A percentile compares a stretch with the other conserved stretches of the same genome.
These are phyloP conservation scores for Microtus ochrogaster DNA, from an alignment of 2,113 vertebrate species.

Conservation along the genomic window DNA sequence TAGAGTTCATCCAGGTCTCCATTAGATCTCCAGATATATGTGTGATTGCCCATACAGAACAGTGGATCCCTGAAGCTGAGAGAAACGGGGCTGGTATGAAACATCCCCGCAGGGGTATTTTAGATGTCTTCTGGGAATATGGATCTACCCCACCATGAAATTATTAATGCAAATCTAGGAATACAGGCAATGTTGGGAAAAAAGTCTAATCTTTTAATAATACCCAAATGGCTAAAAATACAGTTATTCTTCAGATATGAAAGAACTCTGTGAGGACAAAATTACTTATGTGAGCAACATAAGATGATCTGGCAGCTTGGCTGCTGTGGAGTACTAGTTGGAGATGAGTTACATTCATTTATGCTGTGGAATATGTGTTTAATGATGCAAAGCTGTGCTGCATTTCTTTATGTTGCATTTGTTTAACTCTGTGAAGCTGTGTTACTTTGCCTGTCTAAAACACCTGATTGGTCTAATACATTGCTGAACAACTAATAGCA, in stretches of 20 bases:
- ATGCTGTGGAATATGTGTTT: neutral
- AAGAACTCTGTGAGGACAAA: constrained; percentile 23
- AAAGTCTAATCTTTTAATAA: constrained; percentile 26
- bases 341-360: neutral
- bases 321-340: neutral
- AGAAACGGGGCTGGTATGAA: neutral
- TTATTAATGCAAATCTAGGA: neutral
- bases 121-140: neutral
- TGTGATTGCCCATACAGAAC: neutral
- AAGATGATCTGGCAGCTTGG: neutral
- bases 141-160: neutral
- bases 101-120: neutral
- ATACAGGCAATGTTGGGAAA: neutral
- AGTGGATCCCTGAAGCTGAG: neutral
- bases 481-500: neutral
- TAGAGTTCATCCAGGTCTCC: neutral
- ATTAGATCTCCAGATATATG: neutral
- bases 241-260: neutral
- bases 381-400: neutral
- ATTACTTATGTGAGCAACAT: neutral
- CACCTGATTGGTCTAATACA: neutral
- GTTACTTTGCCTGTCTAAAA: neutral
- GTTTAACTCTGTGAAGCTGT: neutral
- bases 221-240: constrained; percentile 22
- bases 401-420: neutral